Evolutionary conservation across 2,888 invertebrate genomes (phyloP).

Genomic region (Argyresthia goedartella): DNA sequence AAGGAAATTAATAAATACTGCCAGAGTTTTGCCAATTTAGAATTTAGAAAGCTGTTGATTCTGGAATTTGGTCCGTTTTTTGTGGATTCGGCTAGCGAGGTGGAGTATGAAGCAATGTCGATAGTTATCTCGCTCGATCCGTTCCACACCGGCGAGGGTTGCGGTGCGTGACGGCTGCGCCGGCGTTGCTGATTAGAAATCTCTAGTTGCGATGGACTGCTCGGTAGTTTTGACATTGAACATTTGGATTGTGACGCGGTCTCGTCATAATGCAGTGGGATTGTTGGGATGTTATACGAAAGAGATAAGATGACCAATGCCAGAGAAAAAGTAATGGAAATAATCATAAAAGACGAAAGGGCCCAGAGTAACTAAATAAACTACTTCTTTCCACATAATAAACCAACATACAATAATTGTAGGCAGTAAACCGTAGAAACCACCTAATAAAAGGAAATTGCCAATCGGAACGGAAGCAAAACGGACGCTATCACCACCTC

Average conservation of each 20-base stretch:
- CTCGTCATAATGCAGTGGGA: no score
- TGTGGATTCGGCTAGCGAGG: conserved; percentile 9
- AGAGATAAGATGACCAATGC: no score
- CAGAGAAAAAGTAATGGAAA: background rate
- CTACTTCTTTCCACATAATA: no score
- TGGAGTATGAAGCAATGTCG: conserved; percentile 25
- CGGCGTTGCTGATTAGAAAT: conserved; percentile 35
- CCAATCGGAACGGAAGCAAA: no score
- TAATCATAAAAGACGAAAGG: no score
- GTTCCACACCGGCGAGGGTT: conserved; percentile 34
- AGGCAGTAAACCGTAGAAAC: no score
- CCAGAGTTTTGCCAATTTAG: background rate
- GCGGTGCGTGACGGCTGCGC: conserved; percentile 42
- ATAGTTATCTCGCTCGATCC: conserved; percentile 45
- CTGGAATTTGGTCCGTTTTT: background rate
- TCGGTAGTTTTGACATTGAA: conserved; percentile 28
- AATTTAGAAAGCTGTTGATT: background rate
- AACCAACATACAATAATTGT: no score
- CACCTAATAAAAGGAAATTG: no score
- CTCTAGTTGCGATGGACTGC: conserved; percentile 32
- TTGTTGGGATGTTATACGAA: no score
- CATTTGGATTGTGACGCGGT: background rate
- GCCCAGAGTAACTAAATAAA: no score
- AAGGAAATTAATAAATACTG: background rate
- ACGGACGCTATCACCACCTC: no score